Evolutionary conservation across 2,888 invertebrate species (phyloP), one percentile per base, ranked within the genome.

Genomic region (Polietes domitor): DNA sequence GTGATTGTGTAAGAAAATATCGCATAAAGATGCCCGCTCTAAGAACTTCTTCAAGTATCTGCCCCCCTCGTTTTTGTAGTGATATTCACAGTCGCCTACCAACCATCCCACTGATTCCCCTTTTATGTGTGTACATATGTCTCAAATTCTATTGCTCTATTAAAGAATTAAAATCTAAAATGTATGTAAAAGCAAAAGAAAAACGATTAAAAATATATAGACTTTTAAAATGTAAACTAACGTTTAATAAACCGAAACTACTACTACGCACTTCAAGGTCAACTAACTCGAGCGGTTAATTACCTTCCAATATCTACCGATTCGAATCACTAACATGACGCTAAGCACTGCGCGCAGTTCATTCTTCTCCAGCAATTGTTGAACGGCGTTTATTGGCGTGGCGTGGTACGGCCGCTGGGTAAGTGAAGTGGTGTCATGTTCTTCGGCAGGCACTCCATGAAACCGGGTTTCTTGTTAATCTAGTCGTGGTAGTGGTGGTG

Each of bases 211-310:
- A 47, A 47, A 47, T n/a, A 47, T n/a, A 12, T n/a, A 15, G n/a
- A 47, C 47, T 21, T 53, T 53, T 15, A 21, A 53, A 53, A 53
- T 53, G 10, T 53, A 53, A 21, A 53, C 53, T 53, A 53, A 53
- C 26, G 24, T 24, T 53, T 53, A 53, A 53, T 58, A 26, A 15
- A 58, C 5, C 58, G n/a, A 63, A 55, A 63, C n/a, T n/a, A 21
- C 47, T 75, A 77, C 37, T 77, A 75, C 58, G 68, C 81, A 86
- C 65, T 86, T 85, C 89, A 89, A 89, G 89, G 89, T 88, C 88
- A 90, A 87, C 86, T 81, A 85, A 87, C 87, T 87, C 87, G 87
- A 86, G 89, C 86, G 89, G 89, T 90, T 89, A 90, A 89, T 89
- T 89, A 89, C 90, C 88, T 84, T 87, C 87, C 43, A 82, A 78